Percentiles rank a stretch among this genome's conserved stretches.
phyloP scores from a whole-genome alignment of 2,797 vertebrate species.

The Clangula hyemalis region DNA sequence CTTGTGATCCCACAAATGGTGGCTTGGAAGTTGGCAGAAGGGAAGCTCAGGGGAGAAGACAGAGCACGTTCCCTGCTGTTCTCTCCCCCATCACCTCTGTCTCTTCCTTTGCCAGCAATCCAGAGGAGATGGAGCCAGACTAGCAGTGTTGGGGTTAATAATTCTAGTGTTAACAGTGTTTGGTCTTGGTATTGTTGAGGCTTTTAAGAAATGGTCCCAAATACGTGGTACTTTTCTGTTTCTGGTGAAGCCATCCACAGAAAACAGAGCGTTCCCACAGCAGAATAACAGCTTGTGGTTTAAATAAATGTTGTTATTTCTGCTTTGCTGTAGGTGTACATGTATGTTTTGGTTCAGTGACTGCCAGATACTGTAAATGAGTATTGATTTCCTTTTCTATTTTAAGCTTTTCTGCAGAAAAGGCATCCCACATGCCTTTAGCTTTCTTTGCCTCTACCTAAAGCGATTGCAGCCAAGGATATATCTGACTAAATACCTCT shows the following conservation, averaged over 20 bases:
- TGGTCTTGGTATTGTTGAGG: background rate
- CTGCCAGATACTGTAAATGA: constrained; percentile 65
- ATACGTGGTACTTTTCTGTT: background rate
- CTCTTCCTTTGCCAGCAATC: background rate
- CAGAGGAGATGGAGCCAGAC: rapidly evolving
- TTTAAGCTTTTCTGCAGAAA: constrained; percentile 50
- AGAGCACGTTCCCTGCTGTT: background rate
- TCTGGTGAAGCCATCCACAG: constrained; percentile 36
- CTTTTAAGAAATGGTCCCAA: constrained; percentile 10
- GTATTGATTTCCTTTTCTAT: constrained; percentile 64
- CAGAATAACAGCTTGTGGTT: constrained; percentile 74
- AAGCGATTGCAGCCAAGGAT: constrained; percentile 16
- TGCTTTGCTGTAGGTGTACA: constrained; percentile 66
- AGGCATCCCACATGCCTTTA: constrained; percentile 47
- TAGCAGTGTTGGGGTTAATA: background rate
- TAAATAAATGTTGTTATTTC: constrained; percentile 74
- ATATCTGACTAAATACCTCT: background rate
- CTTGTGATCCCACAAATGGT: background rate
- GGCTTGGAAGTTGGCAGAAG: background rate
- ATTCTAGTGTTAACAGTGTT: background rate
- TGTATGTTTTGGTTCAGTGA: constrained; percentile 63
- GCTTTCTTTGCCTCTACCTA: background rate
- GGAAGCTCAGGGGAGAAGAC: background rate
- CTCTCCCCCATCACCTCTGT: background rate
- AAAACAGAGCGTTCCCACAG: constrained; percentile 51